Conservation (phyloP, 2,113 vertebrate species). For the Capreolus pygargus region DNA sequence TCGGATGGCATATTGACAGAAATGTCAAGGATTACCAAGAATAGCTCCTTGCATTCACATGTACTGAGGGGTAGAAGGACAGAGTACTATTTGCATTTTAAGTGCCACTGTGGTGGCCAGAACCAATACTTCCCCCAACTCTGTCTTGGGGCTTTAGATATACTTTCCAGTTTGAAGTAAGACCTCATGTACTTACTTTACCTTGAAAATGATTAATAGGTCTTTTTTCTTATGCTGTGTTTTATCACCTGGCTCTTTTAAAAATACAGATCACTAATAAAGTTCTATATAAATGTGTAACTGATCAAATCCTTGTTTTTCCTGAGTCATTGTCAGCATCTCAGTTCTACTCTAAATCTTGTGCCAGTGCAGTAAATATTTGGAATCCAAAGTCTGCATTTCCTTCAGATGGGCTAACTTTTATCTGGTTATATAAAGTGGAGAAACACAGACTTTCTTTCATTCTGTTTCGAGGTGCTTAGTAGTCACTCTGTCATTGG, state of each 20-base stretch:
- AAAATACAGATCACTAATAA: not conserved
- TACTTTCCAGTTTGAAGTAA: constrained; percentile 18
- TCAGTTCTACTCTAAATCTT: not conserved
- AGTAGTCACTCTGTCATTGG: not conserved
- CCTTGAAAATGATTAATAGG: not conserved
- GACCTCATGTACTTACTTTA: not conserved
- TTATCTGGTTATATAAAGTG: not conserved
- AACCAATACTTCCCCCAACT: constrained; percentile 28
- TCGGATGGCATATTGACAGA: constrained; percentile 64
- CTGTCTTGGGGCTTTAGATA: not conserved
- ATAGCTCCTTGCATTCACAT: constrained; percentile 61
- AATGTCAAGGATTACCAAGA: constrained; percentile 68
- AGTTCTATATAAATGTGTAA: not conserved
- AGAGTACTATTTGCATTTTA: constrained; percentile 56
- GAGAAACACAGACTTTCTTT: not conserved
- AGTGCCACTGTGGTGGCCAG: constrained; percentile 23
- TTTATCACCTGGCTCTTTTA: not conserved
- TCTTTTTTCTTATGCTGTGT: not conserved
- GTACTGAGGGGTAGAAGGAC: constrained; percentile 38
- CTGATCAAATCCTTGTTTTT: constrained; percentile 36
- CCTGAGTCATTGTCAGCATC: constrained; percentile 39
- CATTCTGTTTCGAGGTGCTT: not conserved
- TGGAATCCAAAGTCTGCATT: constrained; percentile 48
- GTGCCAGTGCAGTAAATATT: constrained; percentile 48
- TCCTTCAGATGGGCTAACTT: constrained; percentile 15